Evolutionary conservation across 2,888 invertebrate genomes (phyloP), one percentile per base, ranked within the genome.

Genomic region (Limenitis camilla): DNA sequence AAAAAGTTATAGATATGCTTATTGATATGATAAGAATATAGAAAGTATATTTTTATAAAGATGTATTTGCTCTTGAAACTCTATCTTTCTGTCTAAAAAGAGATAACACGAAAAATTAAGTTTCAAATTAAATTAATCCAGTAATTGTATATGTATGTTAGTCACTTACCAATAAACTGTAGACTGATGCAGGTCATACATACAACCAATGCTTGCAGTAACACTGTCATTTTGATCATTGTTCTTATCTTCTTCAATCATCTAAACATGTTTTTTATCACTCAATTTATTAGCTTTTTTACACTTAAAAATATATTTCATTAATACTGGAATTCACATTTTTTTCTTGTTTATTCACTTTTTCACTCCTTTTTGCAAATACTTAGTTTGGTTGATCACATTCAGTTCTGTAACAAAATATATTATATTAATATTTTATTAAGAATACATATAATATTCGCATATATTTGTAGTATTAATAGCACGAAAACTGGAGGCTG

Each of bases 131-230:
- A n/a, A n/a, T n/a, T n/a, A n/a, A n/a, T n/a, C n/a, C n/a, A n/a
- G n/a, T n/a, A n/a, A n/a, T n/a, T 19, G 3, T 19, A 2, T 19
- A 19, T 19, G 19, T 19, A 19, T 19, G 3, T 19, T 19, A 19
- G 19, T 19, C 19, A 76, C 80, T 80, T 67, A 81, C 85, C 81
- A 64, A 84, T 74, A 44, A 75, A 74, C 63, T 80, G 77, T 61
- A 82, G 66, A 33, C 70, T 69, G 56, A 78, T 64, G 70, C 75
- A 81, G 44, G 71, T 65, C 27, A 61, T 55, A 55, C 56, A 61
- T 49, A 55, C 52, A 45, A 75, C 60, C 53, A 74, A 57, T 32
- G 69, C 67, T 61, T 71, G 71, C 44, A 74, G 61, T 28, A 78
- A 30, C 19, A 67, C 60, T 61, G 72, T 70, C 82, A 85, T 84